These are phyloP conservation scores for Atta colombica DNA, from an alignment of 1,140 invertebrate species.

Conservation along the genomic window DNA sequence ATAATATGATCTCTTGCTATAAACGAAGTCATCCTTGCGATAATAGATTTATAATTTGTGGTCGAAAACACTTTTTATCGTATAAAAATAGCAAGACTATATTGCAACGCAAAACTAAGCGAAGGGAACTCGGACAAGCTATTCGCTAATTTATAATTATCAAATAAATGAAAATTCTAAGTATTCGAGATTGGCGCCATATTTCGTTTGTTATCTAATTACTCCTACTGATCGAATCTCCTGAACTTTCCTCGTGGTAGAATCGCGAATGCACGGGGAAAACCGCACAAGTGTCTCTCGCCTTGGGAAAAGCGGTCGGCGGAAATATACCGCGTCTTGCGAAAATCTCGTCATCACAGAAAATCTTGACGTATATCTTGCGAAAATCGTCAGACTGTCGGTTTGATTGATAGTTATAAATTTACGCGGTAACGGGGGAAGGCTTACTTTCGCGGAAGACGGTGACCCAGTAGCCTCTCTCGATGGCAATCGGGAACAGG, in stretches of 20 bases:
- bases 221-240: not conserved
- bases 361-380: not conserved
- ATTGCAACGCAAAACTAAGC: not conserved
- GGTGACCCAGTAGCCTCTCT: not conserved
- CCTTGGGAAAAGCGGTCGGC: not conserved
- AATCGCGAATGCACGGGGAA: not conserved
- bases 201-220: not conserved
- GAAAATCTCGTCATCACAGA: not conserved
- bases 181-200: not conserved
- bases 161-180: conserved; percentile 1
- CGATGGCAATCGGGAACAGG: not conserved
- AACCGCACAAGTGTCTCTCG: not conserved
- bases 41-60: not conserved
- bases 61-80: not conserved
- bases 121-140: not conserved
- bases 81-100: not conserved
- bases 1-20: not conserved
- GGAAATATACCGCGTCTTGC: not conserved
- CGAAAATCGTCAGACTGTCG: not conserved
- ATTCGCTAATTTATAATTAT: not conserved
- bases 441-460: not conserved
- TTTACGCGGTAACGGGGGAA: not conserved
- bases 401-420: not conserved
- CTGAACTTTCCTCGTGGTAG: conserved; percentile 12
- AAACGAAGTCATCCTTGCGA: not conserved